Base-by-base conservation (phyloP, 2,797 vertebrate genomes). In the Sarcoramphus papa region DNA sequence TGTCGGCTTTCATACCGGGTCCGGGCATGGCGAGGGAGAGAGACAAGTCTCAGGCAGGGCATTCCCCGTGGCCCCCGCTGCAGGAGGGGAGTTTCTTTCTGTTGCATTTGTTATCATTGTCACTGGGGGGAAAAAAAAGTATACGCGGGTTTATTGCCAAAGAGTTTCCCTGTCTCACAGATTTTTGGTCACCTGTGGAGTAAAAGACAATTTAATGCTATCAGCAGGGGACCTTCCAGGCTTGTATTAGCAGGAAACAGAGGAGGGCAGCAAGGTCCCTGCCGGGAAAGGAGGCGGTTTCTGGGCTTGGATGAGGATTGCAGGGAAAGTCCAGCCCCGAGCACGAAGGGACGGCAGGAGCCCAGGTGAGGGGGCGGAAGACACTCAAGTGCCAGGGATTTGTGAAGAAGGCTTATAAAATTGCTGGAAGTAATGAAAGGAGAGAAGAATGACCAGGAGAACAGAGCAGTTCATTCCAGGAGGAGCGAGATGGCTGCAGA, bases 381-480 rank as follows among this genome's bases (percentile, higher is more conserved):
- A 69, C 8, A 20, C 67, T 87, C 40, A 2, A 89, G 88, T 80
- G 92, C 93, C 94, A 83, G 75, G 53, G 92, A 75, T 92, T 90
- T 95, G 60, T 19, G 82, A 75, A 30, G 45, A 30, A 83, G 79
- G 57, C 91, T 92, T 75, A 41, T 92, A 93, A 90, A 96, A 91
- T 47, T 31, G 37, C 87, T 96, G 95, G 51, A 88, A 91, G 76
- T 88, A 93, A 96, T 93, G 91, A 95, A 95, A 97, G 77, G 63
- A 73, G 86, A 96, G 92, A 94, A 91, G 78, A 89, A 82, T 18
- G 68, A 67, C 59, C 89, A 76, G 80, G 37, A 95, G 88, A 96
- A 60, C 48, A 33, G 94, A 93, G 74, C 19, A 2, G 91, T 51
- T 82, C 85, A 74, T 96, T 94, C 95, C 95, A 77, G 84, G 91